Evolutionary conservation across 2,797 vertebrate genomes (phyloP).

Genomic region (Stomatorhinus walkeri): DNA sequence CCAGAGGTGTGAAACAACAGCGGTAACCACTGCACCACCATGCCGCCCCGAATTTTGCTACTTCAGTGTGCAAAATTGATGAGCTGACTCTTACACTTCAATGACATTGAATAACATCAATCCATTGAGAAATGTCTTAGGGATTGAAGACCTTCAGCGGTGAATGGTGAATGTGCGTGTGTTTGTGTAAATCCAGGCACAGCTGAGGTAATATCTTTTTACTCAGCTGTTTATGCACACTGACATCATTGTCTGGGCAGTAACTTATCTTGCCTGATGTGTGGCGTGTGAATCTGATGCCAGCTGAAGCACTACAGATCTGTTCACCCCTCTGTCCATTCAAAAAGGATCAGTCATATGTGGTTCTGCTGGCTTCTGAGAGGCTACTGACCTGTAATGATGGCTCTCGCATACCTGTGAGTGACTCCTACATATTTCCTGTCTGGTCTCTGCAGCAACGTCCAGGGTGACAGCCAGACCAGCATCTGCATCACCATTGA

Average conservation of each 20-base stretch:
- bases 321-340: not conserved
- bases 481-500: slow-evolving; percentile 95
- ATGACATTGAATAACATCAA: not conserved
- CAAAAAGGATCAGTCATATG: not conserved
- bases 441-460: slow-evolving; percentile 61
- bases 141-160: not conserved
- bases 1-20: too few species aligned
- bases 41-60: not conserved
- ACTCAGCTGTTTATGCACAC: not conserved
- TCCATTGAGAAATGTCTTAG: not conserved
- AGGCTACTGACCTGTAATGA: too few species aligned
- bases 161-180: not conserved
- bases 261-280: not conserved
- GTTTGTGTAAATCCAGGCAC: not conserved
- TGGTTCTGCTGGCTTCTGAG: not conserved
- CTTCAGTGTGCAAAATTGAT: not conserved
- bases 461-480: slow-evolving; percentile 79
- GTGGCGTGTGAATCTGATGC: not conserved
- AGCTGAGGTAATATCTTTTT: not conserved
- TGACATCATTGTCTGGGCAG: not conserved
- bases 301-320: not conserved
- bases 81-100: not conserved
- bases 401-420: not conserved
- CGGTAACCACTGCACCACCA: too few species aligned
- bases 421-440: not conserved